These are phyloP conservation scores for Muntiacus muntjak DNA, from an alignment of 2,113 vertebrate species.

Conservation along the genomic window DNA sequence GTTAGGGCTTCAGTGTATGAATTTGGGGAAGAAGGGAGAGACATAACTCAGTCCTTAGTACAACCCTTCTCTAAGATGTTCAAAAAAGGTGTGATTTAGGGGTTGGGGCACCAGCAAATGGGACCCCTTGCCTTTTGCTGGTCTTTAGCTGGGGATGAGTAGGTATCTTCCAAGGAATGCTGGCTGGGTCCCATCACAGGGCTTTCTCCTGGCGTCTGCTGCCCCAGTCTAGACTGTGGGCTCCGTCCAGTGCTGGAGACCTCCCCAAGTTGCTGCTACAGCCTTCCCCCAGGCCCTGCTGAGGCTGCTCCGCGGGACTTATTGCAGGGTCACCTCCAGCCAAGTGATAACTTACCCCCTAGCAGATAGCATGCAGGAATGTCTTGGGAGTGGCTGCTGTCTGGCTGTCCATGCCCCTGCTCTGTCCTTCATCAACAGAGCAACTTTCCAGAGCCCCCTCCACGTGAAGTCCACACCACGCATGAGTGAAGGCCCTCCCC, in stretches of 20 bases:
- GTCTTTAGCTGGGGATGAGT: neutral
- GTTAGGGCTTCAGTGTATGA: neutral
- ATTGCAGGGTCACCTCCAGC: neutral
- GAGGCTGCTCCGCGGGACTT: neutral
- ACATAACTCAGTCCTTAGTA: neutral
- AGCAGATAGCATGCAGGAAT: neutral
- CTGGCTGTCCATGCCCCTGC: neutral
- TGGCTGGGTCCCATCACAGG: neutral
- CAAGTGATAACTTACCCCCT: neutral
- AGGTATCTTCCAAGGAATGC: neutral
- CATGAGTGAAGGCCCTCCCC: rapidly evolving
- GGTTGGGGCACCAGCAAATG: neutral
- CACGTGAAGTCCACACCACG: too few species aligned
- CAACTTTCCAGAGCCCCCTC: too few species aligned
- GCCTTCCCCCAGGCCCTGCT: neutral
- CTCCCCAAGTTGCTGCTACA: neutral
- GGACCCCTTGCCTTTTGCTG: neutral
- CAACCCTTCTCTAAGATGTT: neutral
- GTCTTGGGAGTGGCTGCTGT: neutral
- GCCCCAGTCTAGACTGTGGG: neutral
- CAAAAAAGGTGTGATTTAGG: neutral
- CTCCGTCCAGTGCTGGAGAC: neutral
- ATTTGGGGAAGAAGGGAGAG: neutral
- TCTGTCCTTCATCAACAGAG: neutral
- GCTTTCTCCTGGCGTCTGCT: neutral